These are phyloP conservation scores for Tachystola acroxantha DNA, from an alignment of 2,888 invertebrate genomes.

Conservation along the genomic window DNA sequence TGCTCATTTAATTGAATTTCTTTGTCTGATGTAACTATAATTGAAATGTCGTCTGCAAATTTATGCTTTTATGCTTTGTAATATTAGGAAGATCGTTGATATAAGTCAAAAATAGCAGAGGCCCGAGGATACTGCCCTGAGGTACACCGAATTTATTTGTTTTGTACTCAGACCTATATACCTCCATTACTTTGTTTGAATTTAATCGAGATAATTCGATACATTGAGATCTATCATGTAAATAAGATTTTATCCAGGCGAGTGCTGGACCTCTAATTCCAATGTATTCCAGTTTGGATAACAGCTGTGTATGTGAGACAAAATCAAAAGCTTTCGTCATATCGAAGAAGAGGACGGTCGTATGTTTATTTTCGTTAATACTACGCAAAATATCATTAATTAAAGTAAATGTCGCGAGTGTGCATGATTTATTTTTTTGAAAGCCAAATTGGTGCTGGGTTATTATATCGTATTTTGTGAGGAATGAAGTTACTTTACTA, in stretches of 20 bases:
- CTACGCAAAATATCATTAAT: constrained; percentile 2
- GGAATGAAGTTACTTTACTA: too few relatives aligned
- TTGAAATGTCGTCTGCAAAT: too few relatives aligned
- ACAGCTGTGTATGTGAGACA: constrained; percentile 6
- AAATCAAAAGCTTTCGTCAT: constrained; percentile 13
- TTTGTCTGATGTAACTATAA: too few relatives aligned
- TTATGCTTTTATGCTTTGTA: too few relatives aligned
- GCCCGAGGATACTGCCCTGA: too few relatives aligned
- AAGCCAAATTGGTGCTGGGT: constrained; percentile 14
- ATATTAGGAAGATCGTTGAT: too few relatives aligned
- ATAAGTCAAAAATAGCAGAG: too few relatives aligned
- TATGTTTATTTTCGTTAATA: constrained; percentile 4
- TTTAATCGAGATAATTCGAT: not conserved
- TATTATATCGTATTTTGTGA: too few relatives aligned
- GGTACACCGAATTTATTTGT: not conserved
- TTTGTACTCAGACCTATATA: not conserved
- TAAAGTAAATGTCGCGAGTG: constrained; percentile 8
- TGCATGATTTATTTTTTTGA: constrained; percentile 12
- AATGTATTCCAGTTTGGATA: constrained; percentile 4
- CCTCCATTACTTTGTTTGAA: not conserved
- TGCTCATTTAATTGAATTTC: too few relatives aligned
- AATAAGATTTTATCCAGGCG: not conserved
- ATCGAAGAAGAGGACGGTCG: constrained; percentile 10
- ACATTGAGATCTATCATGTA: not conserved
- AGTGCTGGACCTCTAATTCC: not conserved